Base-by-base conservation (phyloP, 2,113 vertebrate species). In the Triplophysa dalaica region DNA sequence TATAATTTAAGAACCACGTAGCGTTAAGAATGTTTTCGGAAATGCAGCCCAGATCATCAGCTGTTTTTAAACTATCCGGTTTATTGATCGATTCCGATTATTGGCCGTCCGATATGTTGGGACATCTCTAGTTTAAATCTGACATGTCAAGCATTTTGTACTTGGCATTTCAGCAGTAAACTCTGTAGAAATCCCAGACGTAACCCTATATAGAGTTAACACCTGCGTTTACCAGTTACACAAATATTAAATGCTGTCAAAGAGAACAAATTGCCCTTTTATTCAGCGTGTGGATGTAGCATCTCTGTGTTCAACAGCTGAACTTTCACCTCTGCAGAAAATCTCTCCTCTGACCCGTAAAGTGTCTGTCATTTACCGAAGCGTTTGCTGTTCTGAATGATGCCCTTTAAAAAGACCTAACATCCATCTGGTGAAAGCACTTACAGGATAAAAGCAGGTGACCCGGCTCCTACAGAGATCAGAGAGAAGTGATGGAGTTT, bases 361-460 rank as follows among this genome's bases (percentile, higher is more conserved):
- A 56, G 67, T 21, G n/a, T 72, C 48, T 84, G 68, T 78, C 75
- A 78, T 81, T 81, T 84, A 72, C 79, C 65, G 70, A 79, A 66
- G 29, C 79, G 9, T 54, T 78, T 67, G 66, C 69, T 78, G 78
- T 70, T 58, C 79, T 63, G 77, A 29, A 29, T 29, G 26, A 60
- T 61, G 16, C 63, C 45, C 48, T 81, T 81, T 70, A 50, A 73
- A 84, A 81, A 63, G 75, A 65, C 22, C 43, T 78, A 70, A 70
- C 45, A 78, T 52, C 70, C 56, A 29, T 75, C 78, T 78, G 68
- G 56, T 75, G 60, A 81, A 84, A 75, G 63, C 79, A 56, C 75
- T 64, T 61, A 38, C 45, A 54, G 76, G 75, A 78, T 78, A 81
- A 81, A 79, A 70, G 83, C 65, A 77, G 81, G 66, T 81, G 83